Evolutionary conservation across 23 tunicate species (phyloP), one percentile per base, ranked within the genome.

Genomic region (Corella eumyota): DNA sequence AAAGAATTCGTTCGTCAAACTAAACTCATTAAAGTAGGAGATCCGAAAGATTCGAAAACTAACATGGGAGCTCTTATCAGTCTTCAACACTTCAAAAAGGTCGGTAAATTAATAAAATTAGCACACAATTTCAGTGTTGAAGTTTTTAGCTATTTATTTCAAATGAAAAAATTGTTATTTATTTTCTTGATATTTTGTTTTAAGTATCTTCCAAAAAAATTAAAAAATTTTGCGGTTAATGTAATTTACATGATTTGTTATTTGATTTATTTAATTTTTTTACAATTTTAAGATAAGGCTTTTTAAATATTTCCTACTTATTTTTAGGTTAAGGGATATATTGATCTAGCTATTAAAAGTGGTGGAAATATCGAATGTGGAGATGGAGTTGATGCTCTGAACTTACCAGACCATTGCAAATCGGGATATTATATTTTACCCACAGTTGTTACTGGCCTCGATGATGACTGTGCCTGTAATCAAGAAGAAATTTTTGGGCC

Each of bases 401-500:
- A 76, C 6, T 55, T 84, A 25, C 77, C 97, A 58, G 61, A 73
- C 3, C 53, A 62, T 40, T 56, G 70, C 48, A 22, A 55, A 26
- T 44, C 34, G 4, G 97, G 97, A 2, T 72, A 65, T 34, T 90
- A 51, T 53, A 33, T 90, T 27, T 51, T 34, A 45, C 97, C 97
- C 2, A 79, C 90, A 3, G 81, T 73, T 44, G 21, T 73, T 23
- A 72, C 90, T 30, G 86, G 86, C 27, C 38, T 90, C 11, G 36
- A 68, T 11, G 82, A 73, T 25, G 13, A 37, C 17, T 68, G 72
- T 17, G 45, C 62, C 2, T 73, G 81, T 17, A 52, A 63, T 37
- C 63, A 68, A 56, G 97, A 90, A 47, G 97, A 90, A 73, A 90
- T 90, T 28, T 90, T 90, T 68, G 97, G 97, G 20, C 97, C 97